Percentiles rank a stretch among this genome's conserved stretches.
Conservation (phyloP, 2,797 vertebrate genomes). For the Diglossa cyanea region DNA sequence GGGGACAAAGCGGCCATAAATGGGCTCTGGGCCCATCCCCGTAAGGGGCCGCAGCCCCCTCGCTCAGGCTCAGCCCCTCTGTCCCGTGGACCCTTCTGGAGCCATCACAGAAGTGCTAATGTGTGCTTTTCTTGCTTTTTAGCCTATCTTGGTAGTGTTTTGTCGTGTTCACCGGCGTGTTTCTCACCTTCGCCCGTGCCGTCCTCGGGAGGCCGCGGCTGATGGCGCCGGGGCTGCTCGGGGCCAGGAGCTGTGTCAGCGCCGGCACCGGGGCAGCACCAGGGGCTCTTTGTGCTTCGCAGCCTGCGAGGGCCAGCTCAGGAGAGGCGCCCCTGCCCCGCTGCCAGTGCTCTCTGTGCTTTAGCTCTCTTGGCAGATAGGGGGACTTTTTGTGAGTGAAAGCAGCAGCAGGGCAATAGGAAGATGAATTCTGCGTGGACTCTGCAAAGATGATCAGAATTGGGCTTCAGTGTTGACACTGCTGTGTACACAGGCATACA, state of each 20-base stretch:
- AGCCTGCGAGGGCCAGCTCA: neutral
- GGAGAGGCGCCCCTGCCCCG: neutral
- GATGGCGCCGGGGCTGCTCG: conserved; percentile 74
- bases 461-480: accelerated
- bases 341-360: neutral
- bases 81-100: conserved; percentile 44
- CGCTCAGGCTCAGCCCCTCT: neutral
- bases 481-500: accelerated
- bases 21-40: neutral
- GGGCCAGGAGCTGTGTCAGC: conserved; percentile 52
- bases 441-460: neutral
- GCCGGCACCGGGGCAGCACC: neutral
- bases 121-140: conserved; percentile 75
- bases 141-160: conserved; percentile 65
- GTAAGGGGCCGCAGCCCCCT: neutral
- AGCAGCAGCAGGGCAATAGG: neutral
- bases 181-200: conserved; percentile 70
- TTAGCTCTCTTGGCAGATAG: neutral
- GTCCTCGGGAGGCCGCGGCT: conserved; percentile 77
- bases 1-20: neutral
- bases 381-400: neutral
- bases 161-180: conserved; percentile 28
- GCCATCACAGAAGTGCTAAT: conserved; percentile 76
- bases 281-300: neutral
- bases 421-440: neutral